Evolutionary conservation across 2,797 vertebrate species (phyloP).

Genomic region (Orientallactaga sibirica): DNA sequence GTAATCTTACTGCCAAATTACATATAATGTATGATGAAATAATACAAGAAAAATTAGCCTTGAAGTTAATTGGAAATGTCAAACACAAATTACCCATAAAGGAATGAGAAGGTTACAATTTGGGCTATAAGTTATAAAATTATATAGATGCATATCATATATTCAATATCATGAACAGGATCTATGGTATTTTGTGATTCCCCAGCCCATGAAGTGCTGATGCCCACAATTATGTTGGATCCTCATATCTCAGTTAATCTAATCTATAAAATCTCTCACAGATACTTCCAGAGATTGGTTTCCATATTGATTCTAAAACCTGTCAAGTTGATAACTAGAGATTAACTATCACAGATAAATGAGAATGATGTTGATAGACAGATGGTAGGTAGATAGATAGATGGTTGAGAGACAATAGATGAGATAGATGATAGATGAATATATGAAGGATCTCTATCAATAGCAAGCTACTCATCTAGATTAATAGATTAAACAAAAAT

Average conservation of each 20-base stretch:
- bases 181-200: neutral
- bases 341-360: neutral
- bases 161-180: neutral
- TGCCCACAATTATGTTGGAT: too few species aligned
- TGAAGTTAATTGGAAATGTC: conserved; percentile 58
- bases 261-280: too few species aligned
- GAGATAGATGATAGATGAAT: neutral
- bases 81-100: conserved; percentile 46
- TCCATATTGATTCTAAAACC: too few species aligned
- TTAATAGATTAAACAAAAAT: conserved; percentile 7
- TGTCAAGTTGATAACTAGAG: too few species aligned
- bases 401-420: too few species aligned
- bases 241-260: too few species aligned
- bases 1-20: conserved; percentile 18
- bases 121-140: neutral
- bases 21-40: conserved; percentile 55
- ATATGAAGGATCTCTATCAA: neutral
- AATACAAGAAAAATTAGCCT: conserved; percentile 49
- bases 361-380: neutral
- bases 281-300: too few species aligned
- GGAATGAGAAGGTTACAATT: conserved; percentile 36
- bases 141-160: neutral
- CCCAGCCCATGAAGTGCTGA: neutral
- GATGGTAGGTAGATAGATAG: neutral
- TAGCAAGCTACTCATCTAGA: neutral